Conservation (phyloP, 2,888 invertebrate genomes). For the Nomada ruficornis region DNA sequence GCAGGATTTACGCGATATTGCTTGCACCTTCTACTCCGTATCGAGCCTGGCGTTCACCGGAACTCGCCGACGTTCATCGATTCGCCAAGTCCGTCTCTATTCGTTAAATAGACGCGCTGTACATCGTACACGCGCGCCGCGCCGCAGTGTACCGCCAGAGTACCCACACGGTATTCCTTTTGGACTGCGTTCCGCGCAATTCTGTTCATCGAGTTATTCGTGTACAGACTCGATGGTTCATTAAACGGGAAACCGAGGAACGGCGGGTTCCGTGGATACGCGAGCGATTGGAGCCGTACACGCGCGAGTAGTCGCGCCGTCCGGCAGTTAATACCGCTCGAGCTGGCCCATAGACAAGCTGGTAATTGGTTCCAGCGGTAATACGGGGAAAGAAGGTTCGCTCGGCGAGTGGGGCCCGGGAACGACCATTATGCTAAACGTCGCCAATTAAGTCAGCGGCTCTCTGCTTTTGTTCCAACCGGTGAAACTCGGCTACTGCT, state of each 20-base stretch:
- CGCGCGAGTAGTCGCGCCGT: constrained; percentile 24
- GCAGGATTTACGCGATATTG: constrained; percentile 21
- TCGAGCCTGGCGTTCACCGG: not conserved
- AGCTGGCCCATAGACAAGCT: constrained; percentile 51
- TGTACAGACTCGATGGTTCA: no score
- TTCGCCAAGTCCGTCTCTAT: not conserved
- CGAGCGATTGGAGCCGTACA: not conserved
- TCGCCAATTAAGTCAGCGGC: constrained; percentile 67
- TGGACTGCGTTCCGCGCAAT: no score
- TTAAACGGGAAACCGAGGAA: no score
- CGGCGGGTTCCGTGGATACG: no score
- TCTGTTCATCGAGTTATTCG: no score
- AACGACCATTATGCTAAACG: constrained; percentile 72
- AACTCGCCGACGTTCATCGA: not conserved
- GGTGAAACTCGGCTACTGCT: constrained; percentile 40
- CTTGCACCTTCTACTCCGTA: not conserved
- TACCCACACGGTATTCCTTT: no score
- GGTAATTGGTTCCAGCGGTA: constrained; percentile 66
- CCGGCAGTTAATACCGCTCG: constrained; percentile 52
- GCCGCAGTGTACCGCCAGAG: no score
- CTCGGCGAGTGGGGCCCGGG: constrained; percentile 43
- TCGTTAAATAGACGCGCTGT: not conserved
- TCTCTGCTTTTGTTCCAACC: constrained; percentile 57
- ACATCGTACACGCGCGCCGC: no score
- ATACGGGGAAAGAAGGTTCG: constrained; percentile 66